Base-by-base conservation (phyloP, 2,797 vertebrate species). In the Balearica regulorum region DNA sequence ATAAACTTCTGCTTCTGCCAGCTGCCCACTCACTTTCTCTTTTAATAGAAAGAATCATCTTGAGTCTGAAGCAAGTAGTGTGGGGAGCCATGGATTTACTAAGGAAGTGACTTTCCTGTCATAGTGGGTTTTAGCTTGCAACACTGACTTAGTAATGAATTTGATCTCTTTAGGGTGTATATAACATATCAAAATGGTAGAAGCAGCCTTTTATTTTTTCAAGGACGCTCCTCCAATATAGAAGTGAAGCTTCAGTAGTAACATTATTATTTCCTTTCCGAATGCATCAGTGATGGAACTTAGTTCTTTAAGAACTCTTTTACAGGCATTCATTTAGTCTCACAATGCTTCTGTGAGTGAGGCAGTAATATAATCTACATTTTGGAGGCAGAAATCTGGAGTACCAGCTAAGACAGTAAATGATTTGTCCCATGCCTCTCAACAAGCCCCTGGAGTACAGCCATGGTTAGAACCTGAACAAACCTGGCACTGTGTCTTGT, bases 1-100 rank as follows among this genome's bases (percentile, higher is more conserved):
- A 69, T 72, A 93, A 48, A 90, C 77, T 89, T 90, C 66, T 93
- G 80, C 71, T 96, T 83, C 88, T 95, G 66, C 62, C 73, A 94
- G 73, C 87, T 94, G 73, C 96, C 93, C 90, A 94, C 93, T 95
- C 94, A 79, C 77, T 88, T 93, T 94, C 49, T 93, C 62, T 95
- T 96, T 95, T 94, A 91, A 94, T 90, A 95, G 94, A 91, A 95
- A 76, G 60, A 78, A 85, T 86, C 51, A 8, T 89, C 76, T 81
- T 93, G 79, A 31, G 44, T 91, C 77, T 95, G 73, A 92, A 88
- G 81, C 58, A 91, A 69, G 21, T 9, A 79, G 44, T 55, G 41
- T 86, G 75, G 31, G 66, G 68, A 94, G 66, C 28, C 7, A 3
- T 82, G 66, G 55, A 79, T 79, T 94, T 92, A 57, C 79, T 75